phyloP scores from a whole-genome alignment of 2,888 invertebrate genomes.

The Cyclophora albipunctata region DNA sequence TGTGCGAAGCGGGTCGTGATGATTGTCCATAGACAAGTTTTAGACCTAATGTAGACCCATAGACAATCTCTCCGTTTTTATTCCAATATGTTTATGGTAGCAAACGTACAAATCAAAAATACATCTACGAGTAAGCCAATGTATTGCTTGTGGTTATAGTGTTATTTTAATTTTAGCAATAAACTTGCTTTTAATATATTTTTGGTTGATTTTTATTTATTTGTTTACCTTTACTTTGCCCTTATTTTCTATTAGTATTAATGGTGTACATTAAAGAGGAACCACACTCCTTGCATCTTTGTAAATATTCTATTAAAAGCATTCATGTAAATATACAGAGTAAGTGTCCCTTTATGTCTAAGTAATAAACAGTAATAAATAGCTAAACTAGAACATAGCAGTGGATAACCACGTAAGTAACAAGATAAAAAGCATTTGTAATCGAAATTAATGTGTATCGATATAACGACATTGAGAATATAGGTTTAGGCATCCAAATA shows the following conservation, averaged over 20 bases:
- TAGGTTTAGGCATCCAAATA: slow-evolving; percentile 48
- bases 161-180: slow-evolving; percentile 73
- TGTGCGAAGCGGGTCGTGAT: slow-evolving; percentile 47
- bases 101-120: slow-evolving; percentile 66
- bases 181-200: slow-evolving; percentile 72
- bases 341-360: too few relatives aligned
- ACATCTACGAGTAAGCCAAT: slow-evolving; percentile 53
- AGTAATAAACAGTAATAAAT: slow-evolving; percentile 18
- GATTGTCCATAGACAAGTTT: slow-evolving; percentile 36
- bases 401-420: too few relatives aligned
- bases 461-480: slow-evolving; percentile 45
- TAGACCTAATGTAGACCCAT: slow-evolving; percentile 27
- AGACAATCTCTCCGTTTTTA: slow-evolving; percentile 22
- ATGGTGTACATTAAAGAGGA: slow-evolving; percentile 65
- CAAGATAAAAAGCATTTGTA: slow-evolving; percentile 28
- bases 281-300: slow-evolving; percentile 73
- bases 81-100: slow-evolving; percentile 47
- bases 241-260: slow-evolving; percentile 34
- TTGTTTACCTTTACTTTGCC: slow-evolving; percentile 36
- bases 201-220: slow-evolving; percentile 58
- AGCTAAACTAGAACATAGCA: slow-evolving; percentile 16
- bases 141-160: slow-evolving; percentile 70
- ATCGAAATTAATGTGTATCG: slow-evolving; percentile 57
- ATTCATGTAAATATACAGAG: slow-evolving; percentile 46
- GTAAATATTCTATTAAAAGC: slow-evolving; percentile 51